These are phyloP conservation scores for Pygoscelis adeliae DNA, from an alignment of 2,113 vertebrate genomes.

Conservation along the genomic window DNA sequence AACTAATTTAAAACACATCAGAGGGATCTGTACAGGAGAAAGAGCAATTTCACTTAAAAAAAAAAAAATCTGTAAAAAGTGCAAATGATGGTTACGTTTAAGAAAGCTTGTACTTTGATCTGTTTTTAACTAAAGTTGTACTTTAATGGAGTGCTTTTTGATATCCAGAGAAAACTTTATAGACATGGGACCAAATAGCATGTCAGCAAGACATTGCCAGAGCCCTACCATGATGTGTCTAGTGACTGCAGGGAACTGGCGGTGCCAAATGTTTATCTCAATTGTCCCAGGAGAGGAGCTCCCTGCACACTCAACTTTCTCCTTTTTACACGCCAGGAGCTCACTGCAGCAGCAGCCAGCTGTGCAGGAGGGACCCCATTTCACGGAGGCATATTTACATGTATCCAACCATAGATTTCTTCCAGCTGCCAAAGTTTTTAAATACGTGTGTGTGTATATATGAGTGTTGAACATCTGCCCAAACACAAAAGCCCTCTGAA, in stretches of 20 bases:
- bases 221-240: not conserved
- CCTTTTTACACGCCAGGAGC: not conserved
- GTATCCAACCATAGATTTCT: not conserved
- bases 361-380: not conserved
- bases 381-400: not conserved
- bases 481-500: conserved; percentile 23
- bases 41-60: not conserved
- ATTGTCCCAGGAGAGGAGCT: not conserved
- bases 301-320: not conserved
- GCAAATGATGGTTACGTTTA: not conserved
- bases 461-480: not conserved
- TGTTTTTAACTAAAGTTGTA: not conserved
- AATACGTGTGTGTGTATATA: not conserved
- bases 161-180: not conserved
- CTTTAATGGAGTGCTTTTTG: not conserved
- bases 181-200: not conserved
- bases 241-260: not conserved
- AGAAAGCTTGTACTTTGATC: not conserved
- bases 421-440: conserved; percentile 8
- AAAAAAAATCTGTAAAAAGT: not conserved
- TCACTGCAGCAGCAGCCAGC: not conserved
- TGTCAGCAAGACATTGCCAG: not conserved
- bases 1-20: not conserved
- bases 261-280: not conserved
- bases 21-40: not conserved